Conservation (phyloP, 2,888 invertebrate genomes). For the Leptopilina syphax region DNA sequence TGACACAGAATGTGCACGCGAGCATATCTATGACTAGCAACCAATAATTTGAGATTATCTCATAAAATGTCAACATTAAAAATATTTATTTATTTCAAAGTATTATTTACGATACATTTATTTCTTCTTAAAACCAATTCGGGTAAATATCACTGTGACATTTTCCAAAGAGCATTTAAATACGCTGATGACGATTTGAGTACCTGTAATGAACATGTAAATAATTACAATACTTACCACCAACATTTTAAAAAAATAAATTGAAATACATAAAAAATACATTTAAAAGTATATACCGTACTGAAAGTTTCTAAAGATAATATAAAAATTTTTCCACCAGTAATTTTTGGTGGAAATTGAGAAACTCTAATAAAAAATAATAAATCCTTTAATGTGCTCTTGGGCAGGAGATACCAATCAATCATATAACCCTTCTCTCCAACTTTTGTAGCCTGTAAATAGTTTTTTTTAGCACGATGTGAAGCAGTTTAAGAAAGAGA, state of each 20-base stretch:
- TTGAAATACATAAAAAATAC: no score
- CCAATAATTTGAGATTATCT: no score
- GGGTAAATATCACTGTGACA: not conserved
- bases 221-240: no score
- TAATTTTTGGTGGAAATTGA: not conserved
- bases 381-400: slow-evolving; percentile 57
- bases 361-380: slow-evolving; percentile 46
- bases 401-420: slow-evolving; percentile 65
- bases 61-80: no score
- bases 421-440: slow-evolving; percentile 60
- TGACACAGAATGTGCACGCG: no score
- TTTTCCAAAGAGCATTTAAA: slow-evolving; percentile 7
- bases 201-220: not conserved
- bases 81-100: no score
- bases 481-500: no score
- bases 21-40: no score
- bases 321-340: not conserved
- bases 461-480: no score
- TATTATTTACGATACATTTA: no score
- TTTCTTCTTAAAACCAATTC: no score
- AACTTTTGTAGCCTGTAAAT: slow-evolving; percentile 59
- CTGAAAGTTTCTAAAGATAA: not conserved
- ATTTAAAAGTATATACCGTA: not conserved
- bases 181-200: not conserved
- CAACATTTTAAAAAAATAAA: no score